Conservation (phyloP, 35 echinoderm and acorn worm genomes). For the Chiridota heheva region DNA sequence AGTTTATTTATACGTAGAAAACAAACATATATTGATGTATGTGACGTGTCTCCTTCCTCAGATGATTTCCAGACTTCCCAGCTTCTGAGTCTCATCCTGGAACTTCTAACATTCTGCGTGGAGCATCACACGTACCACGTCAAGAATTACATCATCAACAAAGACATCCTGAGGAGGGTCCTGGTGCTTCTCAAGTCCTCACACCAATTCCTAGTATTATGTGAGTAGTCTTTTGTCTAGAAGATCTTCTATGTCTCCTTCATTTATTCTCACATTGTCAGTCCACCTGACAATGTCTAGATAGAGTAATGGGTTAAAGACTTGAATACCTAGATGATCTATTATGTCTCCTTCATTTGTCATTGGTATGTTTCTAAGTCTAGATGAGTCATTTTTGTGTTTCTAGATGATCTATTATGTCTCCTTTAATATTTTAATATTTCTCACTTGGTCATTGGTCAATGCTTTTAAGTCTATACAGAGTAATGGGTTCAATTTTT, state of each 20-base stretch:
- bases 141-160: conserved; percentile 99
- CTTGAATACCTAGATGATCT: too few species aligned
- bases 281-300: background rate
- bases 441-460: too few species aligned
- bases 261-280: background rate
- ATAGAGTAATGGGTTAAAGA: background rate
- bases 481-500: too few species aligned
- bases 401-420: too few species aligned
- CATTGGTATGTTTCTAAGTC: too few species aligned
- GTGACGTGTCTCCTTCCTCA: conserved; percentile 35
- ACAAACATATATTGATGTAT: too few species aligned
- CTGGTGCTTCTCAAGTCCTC: conserved; percentile 86
- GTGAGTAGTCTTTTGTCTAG: conserved; percentile 86
- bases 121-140: conserved; percentile 98
- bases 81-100: conserved; percentile 89
- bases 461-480: too few species aligned
- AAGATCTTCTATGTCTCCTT: background rate
- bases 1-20: too few species aligned
- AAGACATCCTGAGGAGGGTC: conserved; percentile 90
- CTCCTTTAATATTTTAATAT: too few species aligned
- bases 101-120: conserved; percentile 87
- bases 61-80: conserved; percentile 99
- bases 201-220: conserved; percentile 92
- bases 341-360: too few species aligned
- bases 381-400: too few species aligned